phyloP scores from a whole-genome alignment of 2,888 invertebrate genomes.

The Rhodophaea formosa region DNA sequence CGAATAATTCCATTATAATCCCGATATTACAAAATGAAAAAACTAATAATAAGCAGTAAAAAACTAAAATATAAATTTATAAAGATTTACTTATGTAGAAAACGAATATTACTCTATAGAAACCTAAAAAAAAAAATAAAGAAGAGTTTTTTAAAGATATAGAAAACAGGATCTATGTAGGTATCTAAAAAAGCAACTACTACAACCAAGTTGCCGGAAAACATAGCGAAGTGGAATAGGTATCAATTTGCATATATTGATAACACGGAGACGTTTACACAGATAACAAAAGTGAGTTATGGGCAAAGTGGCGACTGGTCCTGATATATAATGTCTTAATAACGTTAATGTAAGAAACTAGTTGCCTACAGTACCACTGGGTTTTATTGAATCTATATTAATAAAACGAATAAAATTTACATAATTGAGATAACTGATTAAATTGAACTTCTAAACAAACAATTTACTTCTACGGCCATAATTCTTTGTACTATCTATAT shows the following conservation, averaged over 20 bases:
- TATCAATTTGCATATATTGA: constrained; percentile 13
- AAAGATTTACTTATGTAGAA: no score
- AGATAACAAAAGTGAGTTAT: constrained; percentile 11
- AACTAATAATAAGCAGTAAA: no score
- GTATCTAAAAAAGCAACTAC: neutral
- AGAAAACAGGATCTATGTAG: neutral
- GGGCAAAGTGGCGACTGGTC: constrained; percentile 5
- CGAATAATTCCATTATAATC: no score
- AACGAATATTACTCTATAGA: no score
- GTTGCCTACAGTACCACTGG: neutral
- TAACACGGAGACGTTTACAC: constrained; percentile 4
- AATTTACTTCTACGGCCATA: neutral
- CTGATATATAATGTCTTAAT: constrained; percentile 9
- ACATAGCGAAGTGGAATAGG: neutral
- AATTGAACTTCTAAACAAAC: neutral
- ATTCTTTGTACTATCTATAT: no score
- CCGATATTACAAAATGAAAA: no score
- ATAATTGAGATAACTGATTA: neutral
- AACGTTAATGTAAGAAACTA: constrained; percentile 9
- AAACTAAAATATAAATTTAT: no score
- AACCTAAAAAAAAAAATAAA: no score
- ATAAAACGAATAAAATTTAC: neutral
- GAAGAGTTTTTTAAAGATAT: no score
- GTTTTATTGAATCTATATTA: neutral
- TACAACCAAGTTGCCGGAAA: constrained; percentile 1